Evolutionary conservation across 2,888 invertebrate genomes (phyloP), one percentile per base, ranked within the genome.

Genomic region (Rhingia campestris): DNA sequence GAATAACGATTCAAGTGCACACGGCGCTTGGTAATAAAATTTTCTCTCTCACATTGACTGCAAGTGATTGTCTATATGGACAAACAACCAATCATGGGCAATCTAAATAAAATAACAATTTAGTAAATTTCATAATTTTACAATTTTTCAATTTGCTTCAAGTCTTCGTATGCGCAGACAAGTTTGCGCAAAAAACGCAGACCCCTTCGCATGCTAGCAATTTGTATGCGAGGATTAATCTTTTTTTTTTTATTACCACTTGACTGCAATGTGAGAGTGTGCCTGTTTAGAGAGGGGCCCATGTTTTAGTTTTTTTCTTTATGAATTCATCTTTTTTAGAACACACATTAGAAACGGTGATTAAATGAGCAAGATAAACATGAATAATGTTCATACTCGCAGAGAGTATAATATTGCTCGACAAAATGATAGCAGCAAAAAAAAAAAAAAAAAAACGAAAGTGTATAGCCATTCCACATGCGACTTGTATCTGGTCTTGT

Each of bases 321-420:
- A 12, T 39, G 51, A 63, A 39, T 63, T 22, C 22, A 22, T 22
- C 22, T 22, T 22, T 22, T 45, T 3, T 12, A 70, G 59, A 67
- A 63, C 81, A 84, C 66, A 33, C 75, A 80, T 80, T 80, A 80
- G 84, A 75, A 66, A 80, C 70, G 61, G 59, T 61, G 84, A 84
- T 84, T 75, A 80, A 80, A 80, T 80, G 69, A 51, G 61, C 74
- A 51, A 79, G 79, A 84, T 84, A 75, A 74, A 84, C 64, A 75
- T 84, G 69, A 84, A 74, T 84, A 70, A 84, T 79, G 74, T 58
- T 51, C 73, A 54, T 70, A 2, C 2, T 49, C 9, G 56, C 51
- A 58, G 56, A 56, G 43, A 64, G 74, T 84, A 84, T 69, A n/a
- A 79, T 22, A 2, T 2, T 22, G 22, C 22, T 22, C 22, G 22